Evolutionary conservation across 2,113 vertebrate species (phyloP).

Genomic region (Cervus canadensis): DNA sequence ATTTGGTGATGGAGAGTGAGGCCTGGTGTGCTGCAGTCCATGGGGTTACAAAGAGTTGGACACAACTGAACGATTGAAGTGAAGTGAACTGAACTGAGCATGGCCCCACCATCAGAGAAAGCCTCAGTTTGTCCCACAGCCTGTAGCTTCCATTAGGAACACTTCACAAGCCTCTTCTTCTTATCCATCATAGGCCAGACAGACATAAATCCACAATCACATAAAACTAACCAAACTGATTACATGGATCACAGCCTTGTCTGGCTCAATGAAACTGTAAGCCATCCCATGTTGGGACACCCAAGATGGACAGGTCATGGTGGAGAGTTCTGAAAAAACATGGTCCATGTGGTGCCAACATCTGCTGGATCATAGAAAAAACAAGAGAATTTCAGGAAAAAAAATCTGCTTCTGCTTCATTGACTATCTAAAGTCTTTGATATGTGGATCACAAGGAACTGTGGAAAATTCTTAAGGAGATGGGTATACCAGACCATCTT

Average conservation of each 20-base stretch:
- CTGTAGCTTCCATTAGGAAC: background rate
- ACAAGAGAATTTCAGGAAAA: background rate
- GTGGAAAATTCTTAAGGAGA: background rate
- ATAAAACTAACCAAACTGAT: background rate
- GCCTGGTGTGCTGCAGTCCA: background rate
- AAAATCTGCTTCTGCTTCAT: background rate
- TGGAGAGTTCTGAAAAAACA: background rate
- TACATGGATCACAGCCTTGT: background rate
- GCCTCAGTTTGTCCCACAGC: background rate
- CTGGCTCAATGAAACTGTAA: background rate
- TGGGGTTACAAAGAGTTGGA: fast-evolving
- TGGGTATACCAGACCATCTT: background rate
- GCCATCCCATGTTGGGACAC: background rate
- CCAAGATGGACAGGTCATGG: background rate
- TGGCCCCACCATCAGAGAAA: background rate
- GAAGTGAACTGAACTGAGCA: background rate
- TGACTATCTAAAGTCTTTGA: background rate
- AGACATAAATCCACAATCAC: background rate
- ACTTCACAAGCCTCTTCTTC: background rate
- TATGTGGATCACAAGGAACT: background rate
- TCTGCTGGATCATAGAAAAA: background rate
- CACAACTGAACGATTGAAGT: fast-evolving
- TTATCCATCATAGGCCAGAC: background rate
- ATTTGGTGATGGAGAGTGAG: no score
- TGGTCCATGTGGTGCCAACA: background rate